phyloP scores from a whole-genome alignment of 2,797 vertebrate genomes.

The Tarsius wallacei region DNA sequence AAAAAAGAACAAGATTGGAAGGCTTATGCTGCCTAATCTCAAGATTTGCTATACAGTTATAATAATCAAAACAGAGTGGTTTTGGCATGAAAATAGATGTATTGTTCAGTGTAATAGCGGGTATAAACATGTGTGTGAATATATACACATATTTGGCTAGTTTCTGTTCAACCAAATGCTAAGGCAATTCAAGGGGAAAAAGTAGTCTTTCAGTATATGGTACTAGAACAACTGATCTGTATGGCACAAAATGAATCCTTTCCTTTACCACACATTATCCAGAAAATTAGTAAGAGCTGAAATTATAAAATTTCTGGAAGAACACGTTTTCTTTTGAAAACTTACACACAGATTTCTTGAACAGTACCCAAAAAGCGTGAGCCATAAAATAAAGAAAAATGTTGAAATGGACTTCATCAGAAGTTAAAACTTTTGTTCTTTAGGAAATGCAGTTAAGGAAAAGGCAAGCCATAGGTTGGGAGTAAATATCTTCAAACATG shows the following conservation, averaged over 20 bases:
- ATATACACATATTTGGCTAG: background rate
- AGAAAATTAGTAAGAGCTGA: conserved; percentile 45
- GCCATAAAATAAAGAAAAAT: conserved; percentile 20
- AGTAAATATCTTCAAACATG: background rate
- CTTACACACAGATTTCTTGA: conserved; percentile 15
- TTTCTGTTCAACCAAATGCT: background rate
- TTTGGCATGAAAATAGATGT: background rate
- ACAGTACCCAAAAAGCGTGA: background rate
- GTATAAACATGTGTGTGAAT: background rate
- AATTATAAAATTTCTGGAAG: background rate
- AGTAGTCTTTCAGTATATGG: background rate
- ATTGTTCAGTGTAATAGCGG: background rate
- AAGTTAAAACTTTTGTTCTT: background rate
- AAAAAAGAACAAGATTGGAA: background rate
- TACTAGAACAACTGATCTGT: background rate
- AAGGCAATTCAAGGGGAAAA: background rate
- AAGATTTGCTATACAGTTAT: background rate
- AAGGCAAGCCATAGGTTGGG: background rate
- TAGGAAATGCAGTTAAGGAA: background rate
- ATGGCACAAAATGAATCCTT: background rate
- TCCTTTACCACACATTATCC: background rate
- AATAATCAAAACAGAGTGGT: background rate
- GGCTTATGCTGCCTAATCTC: background rate
- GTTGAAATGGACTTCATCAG: background rate
- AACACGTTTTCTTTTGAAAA: background rate